These are phyloP conservation scores for Myrmecobius fasciatus DNA, from an alignment of 2,113 vertebrate species.

Conservation along the genomic window DNA sequence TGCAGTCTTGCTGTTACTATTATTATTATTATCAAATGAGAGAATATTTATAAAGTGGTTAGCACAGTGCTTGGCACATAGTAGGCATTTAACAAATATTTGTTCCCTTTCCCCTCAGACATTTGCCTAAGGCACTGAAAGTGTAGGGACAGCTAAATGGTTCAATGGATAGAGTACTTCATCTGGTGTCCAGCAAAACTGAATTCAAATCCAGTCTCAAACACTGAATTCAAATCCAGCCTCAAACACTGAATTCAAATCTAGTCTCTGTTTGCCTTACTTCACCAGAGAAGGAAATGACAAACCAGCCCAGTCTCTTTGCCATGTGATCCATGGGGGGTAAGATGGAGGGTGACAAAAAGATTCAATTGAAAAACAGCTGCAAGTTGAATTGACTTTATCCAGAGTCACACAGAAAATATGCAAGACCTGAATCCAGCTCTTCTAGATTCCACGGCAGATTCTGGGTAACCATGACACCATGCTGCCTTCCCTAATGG, in stretches of 20 bases:
- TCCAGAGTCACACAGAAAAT: background rate
- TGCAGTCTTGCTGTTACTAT: background rate
- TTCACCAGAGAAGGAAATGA: background rate
- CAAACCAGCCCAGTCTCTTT: background rate
- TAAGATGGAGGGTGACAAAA: background rate
- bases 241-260: too few relatives aligned
- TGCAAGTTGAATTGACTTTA: background rate
- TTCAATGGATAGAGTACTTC: background rate
- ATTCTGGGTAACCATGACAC: background rate
- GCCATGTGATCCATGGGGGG: too few relatives aligned
- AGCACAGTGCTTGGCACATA: background rate
- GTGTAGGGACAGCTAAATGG: background rate
- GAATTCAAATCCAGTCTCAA: background rate
- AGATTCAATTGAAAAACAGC: background rate
- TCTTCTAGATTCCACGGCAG: background rate
- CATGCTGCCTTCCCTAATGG: background rate
- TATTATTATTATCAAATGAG: background rate
- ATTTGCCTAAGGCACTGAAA: background rate
- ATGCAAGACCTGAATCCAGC: background rate
- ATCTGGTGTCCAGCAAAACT: too few relatives aligned
- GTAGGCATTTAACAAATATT: background rate
- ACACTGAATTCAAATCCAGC: too few relatives aligned
- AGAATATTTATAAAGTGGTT: background rate
- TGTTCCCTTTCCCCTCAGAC: background rate
- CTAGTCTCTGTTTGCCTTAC: background rate